phyloP scores from a whole-genome alignment of 2,797 vertebrate genomes.

The Myiotriccus ornatus region DNA sequence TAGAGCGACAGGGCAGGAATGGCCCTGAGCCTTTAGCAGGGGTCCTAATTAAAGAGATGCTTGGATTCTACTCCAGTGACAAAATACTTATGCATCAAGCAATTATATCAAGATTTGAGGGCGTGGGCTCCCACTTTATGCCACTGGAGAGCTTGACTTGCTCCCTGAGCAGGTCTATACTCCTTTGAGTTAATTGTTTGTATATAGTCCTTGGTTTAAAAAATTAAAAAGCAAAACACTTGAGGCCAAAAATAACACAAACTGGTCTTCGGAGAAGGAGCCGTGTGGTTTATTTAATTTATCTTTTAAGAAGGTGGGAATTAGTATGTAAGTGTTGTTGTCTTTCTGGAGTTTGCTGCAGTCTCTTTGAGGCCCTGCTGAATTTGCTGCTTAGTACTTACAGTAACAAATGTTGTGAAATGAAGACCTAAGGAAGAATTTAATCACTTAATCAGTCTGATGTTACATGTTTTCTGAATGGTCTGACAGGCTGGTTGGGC shows the following conservation, averaged over 20 bases:
- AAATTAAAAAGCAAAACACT: not conserved
- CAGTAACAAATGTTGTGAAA: not conserved
- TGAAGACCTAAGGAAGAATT: not conserved
- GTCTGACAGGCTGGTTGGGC: not conserved
- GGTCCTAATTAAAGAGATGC: not conserved
- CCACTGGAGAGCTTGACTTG: not conserved
- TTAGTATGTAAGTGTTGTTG: not conserved
- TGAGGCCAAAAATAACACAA: not conserved
- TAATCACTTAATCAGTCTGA: not conserved
- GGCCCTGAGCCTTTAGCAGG: not conserved
- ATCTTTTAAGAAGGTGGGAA: not conserved
- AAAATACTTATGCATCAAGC: not conserved
- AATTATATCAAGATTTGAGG: not conserved
- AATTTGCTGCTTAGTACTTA: not conserved
- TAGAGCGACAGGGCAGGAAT: not conserved
- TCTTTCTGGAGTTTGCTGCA: not conserved
- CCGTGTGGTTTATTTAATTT: not conserved
- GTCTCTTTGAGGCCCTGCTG: not conserved
- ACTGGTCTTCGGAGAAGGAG: not conserved
- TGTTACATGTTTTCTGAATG: not conserved
- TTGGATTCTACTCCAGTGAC: not conserved
- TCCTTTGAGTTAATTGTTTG: not conserved
- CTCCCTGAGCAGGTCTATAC: not conserved
- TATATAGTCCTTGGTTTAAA: not conserved
- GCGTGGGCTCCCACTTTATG: not conserved